These are phyloP conservation scores for Drepana arcuata DNA, from an alignment of 1,140 invertebrate species.

Conservation along the genomic window DNA sequence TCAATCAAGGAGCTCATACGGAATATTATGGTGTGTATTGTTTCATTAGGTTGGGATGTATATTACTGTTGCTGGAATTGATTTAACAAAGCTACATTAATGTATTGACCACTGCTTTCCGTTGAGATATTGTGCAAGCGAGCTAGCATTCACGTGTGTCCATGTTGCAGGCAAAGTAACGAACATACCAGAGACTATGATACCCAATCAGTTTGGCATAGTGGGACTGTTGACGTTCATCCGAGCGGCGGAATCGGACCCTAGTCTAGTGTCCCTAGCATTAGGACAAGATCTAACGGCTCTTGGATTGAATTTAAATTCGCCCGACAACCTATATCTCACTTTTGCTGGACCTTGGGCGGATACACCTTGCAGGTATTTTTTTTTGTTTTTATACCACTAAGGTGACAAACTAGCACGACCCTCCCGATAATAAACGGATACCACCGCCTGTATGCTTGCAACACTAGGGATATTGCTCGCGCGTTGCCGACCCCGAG, in stretches of 20 bases:
- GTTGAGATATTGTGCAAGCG: too few species aligned
- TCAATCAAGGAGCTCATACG: slow-evolving; percentile 56
- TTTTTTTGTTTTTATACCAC: too few species aligned
- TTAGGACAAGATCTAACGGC: slow-evolving; percentile 98
- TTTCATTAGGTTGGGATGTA: slow-evolving; percentile 16
- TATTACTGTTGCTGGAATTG: slow-evolving; percentile 15
- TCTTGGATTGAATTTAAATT: slow-evolving; percentile 97
- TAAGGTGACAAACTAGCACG: too few species aligned
- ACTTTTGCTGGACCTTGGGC: slow-evolving; percentile 99
- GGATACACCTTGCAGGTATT: slow-evolving; percentile 92
- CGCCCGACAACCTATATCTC: slow-evolving; percentile 95
- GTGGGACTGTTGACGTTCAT: slow-evolving; percentile 98
- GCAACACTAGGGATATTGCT: too few species aligned
- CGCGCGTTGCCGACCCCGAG: too few species aligned
- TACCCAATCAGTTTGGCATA: slow-evolving; percentile 99
- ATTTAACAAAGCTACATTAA: slow-evolving; percentile 10
- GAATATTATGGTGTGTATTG: slow-evolving; percentile 57
- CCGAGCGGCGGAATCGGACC: slow-evolving; percentile 96
- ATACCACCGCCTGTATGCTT: too few species aligned
- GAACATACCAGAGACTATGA: slow-evolving; percentile 98
- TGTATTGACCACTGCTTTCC: slow-evolving; percentile 10
- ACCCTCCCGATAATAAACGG: too few species aligned
- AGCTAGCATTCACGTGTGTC: too few species aligned
- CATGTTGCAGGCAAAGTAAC: slow-evolving; percentile 91
- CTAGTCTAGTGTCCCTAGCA: slow-evolving; percentile 94